Evolutionary conservation across 1,140 invertebrate genomes (phyloP), one percentile per base, ranked within the genome.

Genomic region (Vanessa atalanta): DNA sequence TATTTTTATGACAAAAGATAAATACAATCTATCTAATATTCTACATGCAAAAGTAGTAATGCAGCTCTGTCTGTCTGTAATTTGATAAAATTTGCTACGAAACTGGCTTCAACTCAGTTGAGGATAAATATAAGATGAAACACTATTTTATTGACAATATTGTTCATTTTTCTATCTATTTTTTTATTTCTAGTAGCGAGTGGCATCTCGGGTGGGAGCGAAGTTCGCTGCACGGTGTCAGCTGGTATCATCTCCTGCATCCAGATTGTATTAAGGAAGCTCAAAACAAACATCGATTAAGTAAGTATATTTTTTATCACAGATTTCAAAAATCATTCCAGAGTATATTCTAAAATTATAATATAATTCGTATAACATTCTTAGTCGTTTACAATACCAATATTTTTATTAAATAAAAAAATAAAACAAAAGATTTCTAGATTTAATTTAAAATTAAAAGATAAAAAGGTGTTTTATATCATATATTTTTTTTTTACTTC

Each of bases 211-310:
- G 98, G 66, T 98, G 97, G 93, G 95, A 94, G 66, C 95, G 96
- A 79, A 94, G 94, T 37, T 96, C 97, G 64, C 94, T 99, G 47
- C 96, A 98, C 87, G 97, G 97, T 61, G 95, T 97, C 61, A 98
- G 97, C 23, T 99, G 97, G 98, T 99, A 99, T 93, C 97, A 98
- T 83, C 94, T 99, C 26, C 94, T 99, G 16, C 98, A 99, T 87
- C 98, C 97, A 93, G 97, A 98, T 81, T 97, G 97, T 92, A 96
- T 98, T 87, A 95, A 96, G 82, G 98, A 98, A 85, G 97, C 98
- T 12, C 98, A 99, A 91, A 97, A 95, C 85, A 99, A 99, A 90
- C 98, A 99, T 94, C 94, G 97, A 91, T 94, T 98, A 88, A 98
- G 98, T 99, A 95, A 96, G 95, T 95, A 81, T 71, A 57, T 23